Percentiles rank a stretch among this genome's conserved stretches.
These are phyloP conservation scores for Nowickia ferox DNA, from an alignment of 2,888 invertebrate genomes.

Conservation along the genomic window DNA sequence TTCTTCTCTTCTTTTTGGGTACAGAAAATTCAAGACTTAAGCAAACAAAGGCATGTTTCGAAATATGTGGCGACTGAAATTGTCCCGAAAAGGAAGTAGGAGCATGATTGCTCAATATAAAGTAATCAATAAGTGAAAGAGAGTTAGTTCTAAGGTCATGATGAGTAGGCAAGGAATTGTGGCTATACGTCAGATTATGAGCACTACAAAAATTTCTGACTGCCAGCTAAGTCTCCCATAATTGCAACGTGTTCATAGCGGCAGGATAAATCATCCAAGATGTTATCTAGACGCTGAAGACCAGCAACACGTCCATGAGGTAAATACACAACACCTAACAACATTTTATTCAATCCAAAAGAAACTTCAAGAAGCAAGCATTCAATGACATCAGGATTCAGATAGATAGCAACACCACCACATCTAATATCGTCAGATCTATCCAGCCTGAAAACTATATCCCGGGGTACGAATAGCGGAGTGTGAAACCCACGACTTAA, in stretches of 20 bases:
- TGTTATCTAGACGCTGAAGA: neutral
- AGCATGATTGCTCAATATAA: neutral
- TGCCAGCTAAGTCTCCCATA: neutral
- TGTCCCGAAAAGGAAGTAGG: neutral
- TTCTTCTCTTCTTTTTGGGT: too few species aligned
- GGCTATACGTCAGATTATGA: neutral
- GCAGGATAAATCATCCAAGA: neutral
- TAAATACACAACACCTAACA: slow-evolving; percentile 15
- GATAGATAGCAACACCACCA: too few species aligned
- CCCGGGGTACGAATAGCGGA: neutral
- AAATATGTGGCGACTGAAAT: slow-evolving; percentile 5
- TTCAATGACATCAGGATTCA: too few species aligned
- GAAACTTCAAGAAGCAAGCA: too few species aligned
- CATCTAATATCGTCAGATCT: neutral
- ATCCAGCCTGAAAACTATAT: slow-evolving; percentile 1
- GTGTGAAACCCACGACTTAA: slow-evolving; percentile 6
- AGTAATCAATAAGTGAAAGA: slow-evolving; percentile 12
- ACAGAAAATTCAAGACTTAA: neutral
- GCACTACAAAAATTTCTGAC: neutral
- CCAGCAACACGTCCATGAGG: neutral
- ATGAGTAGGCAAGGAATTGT: slow-evolving; percentile 21
- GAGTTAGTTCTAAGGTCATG: neutral
- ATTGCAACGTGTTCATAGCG: neutral
- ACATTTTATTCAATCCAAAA: neutral
- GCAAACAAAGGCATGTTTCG: slow-evolving; percentile 11